Percentiles rank a stretch among this genome's conserved stretches.
Evolutionary conservation across 2,113 vertebrate species (phyloP).

Genomic region (Periophthalmus modestus): DNA sequence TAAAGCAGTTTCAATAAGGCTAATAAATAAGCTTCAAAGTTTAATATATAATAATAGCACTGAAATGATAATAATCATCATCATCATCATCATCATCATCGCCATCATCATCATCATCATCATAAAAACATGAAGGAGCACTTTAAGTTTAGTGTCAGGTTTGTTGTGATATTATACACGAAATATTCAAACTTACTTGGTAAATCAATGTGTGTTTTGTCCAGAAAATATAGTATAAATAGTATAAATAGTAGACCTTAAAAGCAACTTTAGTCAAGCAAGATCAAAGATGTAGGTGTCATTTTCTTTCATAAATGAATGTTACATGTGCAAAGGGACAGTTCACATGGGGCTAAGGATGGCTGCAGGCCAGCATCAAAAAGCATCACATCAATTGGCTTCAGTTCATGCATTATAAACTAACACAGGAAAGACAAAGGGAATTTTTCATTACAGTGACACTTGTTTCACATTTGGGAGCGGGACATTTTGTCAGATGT

Average conservation of each 20-base stretch:
- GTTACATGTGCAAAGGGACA: neutral
- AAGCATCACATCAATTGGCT: neutral
- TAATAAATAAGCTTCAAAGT: too few relatives aligned
- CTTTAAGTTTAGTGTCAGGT: too few relatives aligned
- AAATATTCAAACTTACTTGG: too few relatives aligned
- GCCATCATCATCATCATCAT: too few relatives aligned
- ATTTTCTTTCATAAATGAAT: neutral
- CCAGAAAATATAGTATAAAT: neutral
- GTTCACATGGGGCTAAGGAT: neutral
- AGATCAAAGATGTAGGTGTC: neutral
- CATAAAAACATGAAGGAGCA: too few relatives aligned
- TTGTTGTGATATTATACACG: too few relatives aligned
- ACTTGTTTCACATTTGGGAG: slow-evolving; percentile 14
- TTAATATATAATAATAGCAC: too few relatives aligned
- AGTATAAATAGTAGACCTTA: neutral
- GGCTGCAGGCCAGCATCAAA: slow-evolving; percentile 9
- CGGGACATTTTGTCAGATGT: slow-evolving; percentile 24
- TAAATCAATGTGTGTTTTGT: too few relatives aligned
- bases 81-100: too few relatives aligned
- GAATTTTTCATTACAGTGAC: slow-evolving; percentile 13
- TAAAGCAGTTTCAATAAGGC: too few relatives aligned
- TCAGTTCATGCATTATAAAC: slow-evolving; percentile 1
- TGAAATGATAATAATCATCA: too few relatives aligned
- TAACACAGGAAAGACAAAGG: slow-evolving; percentile 4
- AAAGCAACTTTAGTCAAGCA: neutral